Base-by-base conservation (phyloP, 2,888 invertebrate genomes). In the Ichneumoninae sp. region DNA sequence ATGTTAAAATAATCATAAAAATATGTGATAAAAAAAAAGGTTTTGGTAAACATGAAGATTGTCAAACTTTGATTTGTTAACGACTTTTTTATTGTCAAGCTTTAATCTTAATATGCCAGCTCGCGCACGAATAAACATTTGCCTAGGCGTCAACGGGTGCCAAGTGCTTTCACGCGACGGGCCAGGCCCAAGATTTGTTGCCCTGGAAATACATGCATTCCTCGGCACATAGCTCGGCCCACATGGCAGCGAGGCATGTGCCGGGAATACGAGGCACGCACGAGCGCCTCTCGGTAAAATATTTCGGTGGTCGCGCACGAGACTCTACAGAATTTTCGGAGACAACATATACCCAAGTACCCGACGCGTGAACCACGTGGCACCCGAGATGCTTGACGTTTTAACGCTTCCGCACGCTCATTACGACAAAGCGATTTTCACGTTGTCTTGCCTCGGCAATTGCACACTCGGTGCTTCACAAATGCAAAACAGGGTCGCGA, bases 241-340 rank as follows among this genome's bases (percentile, higher is more conserved):
- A 84, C 47, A 75, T 76, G 81, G 84, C 74, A 74, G 80, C 74
- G 76, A 65, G 68, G 60, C 84, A 81, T 81, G 78, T 81, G 84
- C 71, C 72, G 54, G 75, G 66, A 84, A 81, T 81, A 78, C 84
- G 69, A 65, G 65, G 65, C 78, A 84, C 81, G 84, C 72, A 81
- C 81, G 84, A 81, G 80, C 75, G 72, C 60, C 33, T 77, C 68
- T 52, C 80, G 70, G 77, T 74, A 54, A 78, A 84, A 84, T 81
- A 77, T 81, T 84, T 84, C 81, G 83, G 78, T 78, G 74, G 74
- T 69, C 74, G 69, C 70, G 77, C 81, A 84, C 80, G 81, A 84
- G 78, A 84, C 54, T 77, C 69, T 69, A 40, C 33, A 62, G 30
- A 47, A 47, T 33, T 30, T 62, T 62, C 30, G 30, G 62, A 16